Base-by-base conservation (phyloP, 1,140 invertebrate genomes). In the Drosophila mayri region DNA sequence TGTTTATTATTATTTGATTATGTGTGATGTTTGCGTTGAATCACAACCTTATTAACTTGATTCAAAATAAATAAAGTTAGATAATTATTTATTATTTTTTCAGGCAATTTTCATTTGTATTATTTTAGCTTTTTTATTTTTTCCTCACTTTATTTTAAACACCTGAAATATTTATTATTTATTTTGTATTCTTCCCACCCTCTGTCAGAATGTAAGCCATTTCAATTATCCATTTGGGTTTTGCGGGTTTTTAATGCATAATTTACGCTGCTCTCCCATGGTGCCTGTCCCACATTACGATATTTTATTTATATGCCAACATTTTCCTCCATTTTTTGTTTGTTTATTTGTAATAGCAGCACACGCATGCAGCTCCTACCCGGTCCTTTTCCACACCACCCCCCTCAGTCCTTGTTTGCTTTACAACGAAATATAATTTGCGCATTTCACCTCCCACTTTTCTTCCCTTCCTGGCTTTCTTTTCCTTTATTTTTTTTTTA, bases 371-470 rank as follows among this genome's bases (percentile, higher is more conserved):
- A 37, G 11, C 10, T 18, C 12, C 38, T 25, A 1, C 18, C 37
- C 41, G 6, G 11, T 14, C 22, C 8, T 47, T 59, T 63, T 47
- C 55, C 18, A 54, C 30, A 10, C 0, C 32, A n/a, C 32, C 30
- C 20, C 47, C 18, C 25, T 20, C 40, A 10, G 32, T 46, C 22
- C 54, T 81, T 79, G 63, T 87, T 88, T 87, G 73, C 67, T 74
- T 75, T 81, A 87, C 84, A 88, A 83, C 84, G 73, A 75, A 83
- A 87, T 83, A 87, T 84, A 87, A 88, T 87, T 88, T 88, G 80
- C 64, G 81, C 76, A 81, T 59, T 49, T 49, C 22, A 49, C 62
- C 43, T 22, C 66, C 28, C 25, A 32, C 40, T 16, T 28, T 44
- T 43, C 22, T 18, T 28, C n/a, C 41, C 20, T 40, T 67, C 12